Percentiles rank a stretch among this genome's conserved stretches.
Conservation (phyloP, 2,888 invertebrate genomes). For the Eremobia ochroleuca region DNA sequence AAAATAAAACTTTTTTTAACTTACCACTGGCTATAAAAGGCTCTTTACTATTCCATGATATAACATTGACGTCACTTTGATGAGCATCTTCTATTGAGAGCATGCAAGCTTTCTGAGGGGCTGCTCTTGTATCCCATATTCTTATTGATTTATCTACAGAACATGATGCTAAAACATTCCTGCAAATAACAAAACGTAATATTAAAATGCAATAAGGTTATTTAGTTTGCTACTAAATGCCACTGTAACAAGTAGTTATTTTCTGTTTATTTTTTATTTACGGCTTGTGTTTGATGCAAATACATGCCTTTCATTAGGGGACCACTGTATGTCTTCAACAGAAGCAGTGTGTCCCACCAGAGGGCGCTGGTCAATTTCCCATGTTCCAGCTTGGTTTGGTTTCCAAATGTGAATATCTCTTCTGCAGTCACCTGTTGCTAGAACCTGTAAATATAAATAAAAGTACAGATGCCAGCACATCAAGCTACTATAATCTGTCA, state of each 20-base stretch:
- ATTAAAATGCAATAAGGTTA: conserved; percentile 5
- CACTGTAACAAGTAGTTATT: background rate
- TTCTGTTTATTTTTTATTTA: background rate
- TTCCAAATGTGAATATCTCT: conserved; percentile 98
- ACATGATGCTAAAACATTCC: conserved; percentile 96
- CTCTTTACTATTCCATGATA: conserved; percentile 98
- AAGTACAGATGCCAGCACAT: too few relatives aligned
- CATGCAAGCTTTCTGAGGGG: conserved; percentile 97
- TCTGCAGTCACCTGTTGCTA: conserved; percentile 98
- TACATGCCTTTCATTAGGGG: conserved; percentile 96
- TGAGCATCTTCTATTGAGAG: conserved; percentile 96
- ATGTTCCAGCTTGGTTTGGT: conserved; percentile 94
- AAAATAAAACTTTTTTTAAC: conserved; percentile 43
- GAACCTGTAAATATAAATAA: conserved; percentile 88
- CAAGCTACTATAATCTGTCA: too few relatives aligned
- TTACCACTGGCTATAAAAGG: conserved; percentile 96
- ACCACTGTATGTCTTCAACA: conserved; percentile 99
- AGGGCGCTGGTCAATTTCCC: conserved; percentile 98
- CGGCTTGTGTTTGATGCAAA: background rate
- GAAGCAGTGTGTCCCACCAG: conserved; percentile 97
- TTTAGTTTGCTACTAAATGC: background rate
- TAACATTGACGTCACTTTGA: conserved; percentile 98
- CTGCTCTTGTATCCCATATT: conserved; percentile 98
- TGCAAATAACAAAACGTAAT: conserved; percentile 64
- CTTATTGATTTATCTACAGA: conserved; percentile 97